phyloP scores from a whole-genome alignment of 2,888 invertebrate species.

The Eupelmus urozonus region DNA sequence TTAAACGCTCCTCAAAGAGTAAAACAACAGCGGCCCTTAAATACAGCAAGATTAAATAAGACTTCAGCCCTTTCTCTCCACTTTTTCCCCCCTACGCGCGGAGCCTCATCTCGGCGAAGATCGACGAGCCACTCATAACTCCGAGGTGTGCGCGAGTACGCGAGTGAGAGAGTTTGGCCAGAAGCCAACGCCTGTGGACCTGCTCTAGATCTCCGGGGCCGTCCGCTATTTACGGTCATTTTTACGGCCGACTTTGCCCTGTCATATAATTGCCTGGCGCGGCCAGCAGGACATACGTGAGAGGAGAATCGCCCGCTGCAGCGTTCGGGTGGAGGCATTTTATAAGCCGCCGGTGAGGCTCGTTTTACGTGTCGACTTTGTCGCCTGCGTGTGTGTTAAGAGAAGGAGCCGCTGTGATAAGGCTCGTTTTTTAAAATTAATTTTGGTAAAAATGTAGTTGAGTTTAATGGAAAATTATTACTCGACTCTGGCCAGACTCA shows the following conservation, averaged over 20 bases:
- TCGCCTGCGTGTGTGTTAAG: not conserved
- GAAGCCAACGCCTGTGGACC: conserved; percentile 63
- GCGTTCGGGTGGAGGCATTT: conserved; percentile 38
- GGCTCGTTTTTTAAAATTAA: conserved; percentile 1
- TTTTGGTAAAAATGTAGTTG: too few species aligned
- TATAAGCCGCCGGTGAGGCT: conserved; percentile 39
- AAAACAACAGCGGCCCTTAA: not conserved
- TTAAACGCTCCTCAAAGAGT: not conserved
- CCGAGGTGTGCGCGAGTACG: conserved; percentile 18
- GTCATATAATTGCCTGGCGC: conserved; percentile 54
- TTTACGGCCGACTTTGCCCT: conserved; percentile 69
- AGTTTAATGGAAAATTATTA: too few species aligned
- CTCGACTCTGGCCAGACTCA: too few species aligned
- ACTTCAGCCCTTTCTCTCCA: not conserved
- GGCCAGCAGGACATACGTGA: not conserved
- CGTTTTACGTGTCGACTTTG: conserved; percentile 52
- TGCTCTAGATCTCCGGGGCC: conserved; percentile 63
- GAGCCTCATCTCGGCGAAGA: conserved; percentile 56
- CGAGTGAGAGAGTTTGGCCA: conserved; percentile 59
- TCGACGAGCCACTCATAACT: conserved; percentile 64
- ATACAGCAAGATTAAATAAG: conserved; percentile 38
- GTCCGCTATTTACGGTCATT: conserved; percentile 72
- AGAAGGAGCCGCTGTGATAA: not conserved
- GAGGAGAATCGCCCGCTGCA: conserved; percentile 2
- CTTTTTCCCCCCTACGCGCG: not conserved